phyloP scores from a whole-genome alignment of 2,797 vertebrate species.

The Gymnopithys bicolor region DNA sequence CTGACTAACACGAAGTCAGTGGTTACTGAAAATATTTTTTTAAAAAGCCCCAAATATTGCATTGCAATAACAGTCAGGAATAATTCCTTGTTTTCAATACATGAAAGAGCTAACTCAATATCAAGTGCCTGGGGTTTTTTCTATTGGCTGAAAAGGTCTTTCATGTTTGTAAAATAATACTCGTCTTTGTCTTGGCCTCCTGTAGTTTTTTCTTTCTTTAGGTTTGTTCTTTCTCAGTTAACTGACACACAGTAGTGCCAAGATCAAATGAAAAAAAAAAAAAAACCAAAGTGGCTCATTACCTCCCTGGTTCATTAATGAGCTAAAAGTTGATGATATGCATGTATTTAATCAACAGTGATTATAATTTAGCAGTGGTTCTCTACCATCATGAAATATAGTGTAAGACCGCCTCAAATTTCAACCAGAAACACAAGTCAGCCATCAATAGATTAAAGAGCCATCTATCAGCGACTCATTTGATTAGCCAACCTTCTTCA shows the following conservation, averaged over 20 bases:
- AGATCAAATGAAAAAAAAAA: not conserved
- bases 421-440: not conserved
- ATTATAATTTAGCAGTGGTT: not conserved
- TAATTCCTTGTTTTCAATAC: not conserved
- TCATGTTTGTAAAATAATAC: not conserved
- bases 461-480: not conserved
- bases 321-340: not conserved
- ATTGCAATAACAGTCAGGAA: not conserved
- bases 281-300: not conserved
- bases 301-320: not conserved
- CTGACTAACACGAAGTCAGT: not conserved
- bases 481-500: not conserved
- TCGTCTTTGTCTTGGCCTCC: not conserved
- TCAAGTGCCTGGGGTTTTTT: not conserved
- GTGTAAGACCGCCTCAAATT: not conserved
- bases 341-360: slow-evolving; percentile 28
- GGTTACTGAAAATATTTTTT: not conserved
- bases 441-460: not conserved
- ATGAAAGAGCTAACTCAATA: not conserved
- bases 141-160: not conserved
- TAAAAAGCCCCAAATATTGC: not conserved
- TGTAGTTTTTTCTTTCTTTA: not conserved
- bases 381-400: not conserved
- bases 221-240: not conserved
- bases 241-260: not conserved